Evolutionary conservation across 2,888 invertebrate species (phyloP), one percentile per base, ranked within the genome.

Genomic region (Malacosoma neustria): DNA sequence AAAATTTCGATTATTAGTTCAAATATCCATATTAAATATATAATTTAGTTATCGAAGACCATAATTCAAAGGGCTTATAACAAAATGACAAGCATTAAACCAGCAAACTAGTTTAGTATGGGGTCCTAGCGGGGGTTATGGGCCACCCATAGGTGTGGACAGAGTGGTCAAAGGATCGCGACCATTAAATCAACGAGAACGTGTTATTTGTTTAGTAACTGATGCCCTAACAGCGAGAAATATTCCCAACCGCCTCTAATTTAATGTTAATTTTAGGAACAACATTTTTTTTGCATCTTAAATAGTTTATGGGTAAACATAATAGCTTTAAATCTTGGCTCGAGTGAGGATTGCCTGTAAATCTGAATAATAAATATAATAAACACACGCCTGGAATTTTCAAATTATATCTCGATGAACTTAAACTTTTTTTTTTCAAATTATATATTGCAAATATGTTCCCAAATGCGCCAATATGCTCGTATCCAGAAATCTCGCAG

Each of bases 61-160:
- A 22, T 22, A 22, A 22, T 22, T 22, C 22, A 22, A 22, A 22
- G 36, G 51, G 46, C 52, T 49, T 56, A 54, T 7, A 22, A 22
- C 22, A 7, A 22, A 22, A 61, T 66, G 57, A 58, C 57, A 54
- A 52, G 48, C 51, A 56, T 60, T 59, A 53, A 51, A 58, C 54
- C 49, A 49, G 56, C 52, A 58, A 66, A 61, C 58, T 58, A 61
- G 60, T 63, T 51, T 57, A 42, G 52, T 58, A 58, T 61, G 57
- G 48, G 48, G 52, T 61, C 64, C 41, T 66, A 51, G 62, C 61
- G 61, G 62, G 70, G 45, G 56, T 22, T 22, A 48, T 49, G 54
- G 59, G 61, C 77, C 76, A 73, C 74, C 76, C 73, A 67, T 66
- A 70, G 72, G 72, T 76, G 75, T 70, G 56, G 75, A 76, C 70